A percentile compares a stretch with the other conserved stretches of the same genome.
phyloP scores from a whole-genome alignment of 2,113 vertebrate species.

The Crotalus horridus region DNA sequence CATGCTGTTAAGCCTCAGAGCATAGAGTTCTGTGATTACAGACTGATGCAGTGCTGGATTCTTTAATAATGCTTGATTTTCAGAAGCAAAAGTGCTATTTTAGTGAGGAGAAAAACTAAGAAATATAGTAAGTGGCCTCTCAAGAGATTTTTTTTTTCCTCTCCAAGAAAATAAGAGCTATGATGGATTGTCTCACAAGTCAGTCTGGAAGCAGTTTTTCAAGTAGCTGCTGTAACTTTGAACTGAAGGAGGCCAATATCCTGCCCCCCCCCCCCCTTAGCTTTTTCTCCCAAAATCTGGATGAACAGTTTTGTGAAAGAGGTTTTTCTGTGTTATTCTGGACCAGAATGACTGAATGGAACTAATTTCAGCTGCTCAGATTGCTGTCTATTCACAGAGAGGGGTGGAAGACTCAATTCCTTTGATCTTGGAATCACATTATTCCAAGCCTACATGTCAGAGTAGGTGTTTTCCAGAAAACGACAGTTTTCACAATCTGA shows the following conservation, averaged over 20 bases:
- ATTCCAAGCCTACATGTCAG: background rate
- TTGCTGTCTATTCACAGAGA: background rate
- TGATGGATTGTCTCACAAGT: background rate
- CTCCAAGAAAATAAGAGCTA: background rate
- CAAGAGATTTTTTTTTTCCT: no score
- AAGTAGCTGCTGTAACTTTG: background rate
- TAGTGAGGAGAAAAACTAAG: background rate
- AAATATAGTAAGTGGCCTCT: background rate
- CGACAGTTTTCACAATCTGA: background rate
- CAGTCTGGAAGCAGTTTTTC: background rate
- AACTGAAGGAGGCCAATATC: background rate
- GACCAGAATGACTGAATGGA: background rate
- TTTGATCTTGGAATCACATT: background rate
- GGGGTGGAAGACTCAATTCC: background rate
- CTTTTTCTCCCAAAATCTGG: background rate
- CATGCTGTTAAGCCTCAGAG: background rate
- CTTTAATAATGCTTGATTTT: background rate
- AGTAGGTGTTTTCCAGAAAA: background rate
- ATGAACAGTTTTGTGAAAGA: background rate
- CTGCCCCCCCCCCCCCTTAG: background rate
- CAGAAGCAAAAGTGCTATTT: background rate
- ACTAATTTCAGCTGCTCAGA: background rate
- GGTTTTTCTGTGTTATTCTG: background rate
- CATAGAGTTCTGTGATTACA: no score
- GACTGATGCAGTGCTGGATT: background rate